Base-by-base conservation (phyloP, 1,140 invertebrate species). In the Anagrus nilaparvatae region DNA sequence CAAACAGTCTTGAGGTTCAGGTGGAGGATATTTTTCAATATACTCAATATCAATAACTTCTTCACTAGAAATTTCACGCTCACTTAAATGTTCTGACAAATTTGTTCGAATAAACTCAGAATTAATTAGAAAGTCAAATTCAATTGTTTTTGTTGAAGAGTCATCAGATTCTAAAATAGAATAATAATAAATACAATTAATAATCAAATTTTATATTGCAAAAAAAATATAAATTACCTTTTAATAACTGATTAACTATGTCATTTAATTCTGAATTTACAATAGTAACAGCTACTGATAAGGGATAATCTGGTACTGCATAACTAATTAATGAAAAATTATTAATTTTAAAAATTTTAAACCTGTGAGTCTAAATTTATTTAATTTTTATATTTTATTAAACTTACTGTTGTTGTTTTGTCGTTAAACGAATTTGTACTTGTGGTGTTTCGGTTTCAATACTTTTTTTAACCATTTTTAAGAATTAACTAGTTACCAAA, bases 121-220 rank as follows among this genome's bases (percentile, higher is more conserved):
- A 43, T 76, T 74, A 28, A 92, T 75, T 36, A 96, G 59, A 58
- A 96, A 94, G 66, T 96, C 91, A 73, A 96, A 96, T 52, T 89
- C 78, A 38, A 84, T 66, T n/a, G 0, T 62, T 48, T 46, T 77
- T 74, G 3, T 65, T 56, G 37, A 69, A 50, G 25, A n/a, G n/a
- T 58, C 57, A 21, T 57, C 47, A 3, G 58, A 56, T 20, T 61
- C 61, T 65, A 41, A 57, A 53, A 31, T 41, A 41, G 44, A 44
- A 49, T 38, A 42, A 45, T 19, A 19, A 40, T 24, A 24, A 39
- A 16, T 32, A 37, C 27, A 24, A 38, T 30, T 37, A 37, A 30
- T 33, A 34, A 31, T 24, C 12, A 44, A 46, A 35, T 35, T 19
- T 17, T n/a, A 49, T 24, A 36, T 25, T n/a, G 36, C 43, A 31